Percentiles rank a stretch among this genome's conserved stretches.
Conservation (phyloP, 2,113 vertebrate genomes). For the Crocuta crocuta region DNA sequence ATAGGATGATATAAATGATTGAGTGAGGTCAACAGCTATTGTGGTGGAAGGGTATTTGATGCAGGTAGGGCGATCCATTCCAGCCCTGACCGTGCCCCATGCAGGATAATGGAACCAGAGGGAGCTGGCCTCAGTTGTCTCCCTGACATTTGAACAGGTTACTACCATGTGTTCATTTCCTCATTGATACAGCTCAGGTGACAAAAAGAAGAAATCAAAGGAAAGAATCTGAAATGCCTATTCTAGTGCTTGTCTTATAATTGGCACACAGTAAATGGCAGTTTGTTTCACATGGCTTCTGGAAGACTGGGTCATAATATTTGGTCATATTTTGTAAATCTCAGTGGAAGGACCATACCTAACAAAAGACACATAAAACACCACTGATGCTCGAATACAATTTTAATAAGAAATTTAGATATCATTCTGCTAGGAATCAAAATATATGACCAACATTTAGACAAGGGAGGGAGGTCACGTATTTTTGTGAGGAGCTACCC, state of each 20-base stretch:
- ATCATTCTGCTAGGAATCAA: not conserved
- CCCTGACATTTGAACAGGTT: not conserved
- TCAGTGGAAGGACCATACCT: not conserved
- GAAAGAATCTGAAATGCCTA: not conserved
- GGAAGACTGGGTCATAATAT: not conserved
- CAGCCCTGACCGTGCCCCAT: not conserved
- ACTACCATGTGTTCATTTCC: not conserved
- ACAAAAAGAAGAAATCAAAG: not conserved
- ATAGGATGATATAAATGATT: not conserved
- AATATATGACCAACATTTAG: not conserved
- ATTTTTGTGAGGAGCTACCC: not conserved
- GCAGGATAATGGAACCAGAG: not conserved
- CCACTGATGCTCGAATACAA: not conserved
- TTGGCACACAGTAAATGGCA: not conserved
- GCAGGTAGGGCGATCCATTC: fast-evolving
- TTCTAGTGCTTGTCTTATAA: not conserved
- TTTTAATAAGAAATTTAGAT: not conserved
- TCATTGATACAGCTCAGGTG: not conserved
- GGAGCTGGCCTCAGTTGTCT: not conserved
- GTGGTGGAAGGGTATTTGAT: fast-evolving
- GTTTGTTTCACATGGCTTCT: not conserved
- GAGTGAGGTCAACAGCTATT: not conserved
- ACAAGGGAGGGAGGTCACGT: not conserved
- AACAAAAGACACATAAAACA: not conserved
- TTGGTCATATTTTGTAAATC: not conserved